Evolutionary conservation across 1,140 invertebrate genomes (phyloP).

Genomic region (Leptonema lineaticorne): DNA sequence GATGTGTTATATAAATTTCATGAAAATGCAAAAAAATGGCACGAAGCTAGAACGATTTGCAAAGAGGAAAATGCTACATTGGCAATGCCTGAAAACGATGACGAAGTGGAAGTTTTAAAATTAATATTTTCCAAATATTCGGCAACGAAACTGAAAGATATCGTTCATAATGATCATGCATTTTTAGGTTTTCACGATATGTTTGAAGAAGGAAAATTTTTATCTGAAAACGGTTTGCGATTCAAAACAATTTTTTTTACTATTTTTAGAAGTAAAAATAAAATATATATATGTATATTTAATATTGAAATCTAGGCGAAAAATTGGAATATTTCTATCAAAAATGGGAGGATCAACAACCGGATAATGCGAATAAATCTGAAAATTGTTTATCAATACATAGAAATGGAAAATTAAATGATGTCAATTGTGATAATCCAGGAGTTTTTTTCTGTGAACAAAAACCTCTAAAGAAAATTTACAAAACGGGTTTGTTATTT

Average conservation of each 20-base stretch:
- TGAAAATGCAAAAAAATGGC: not conserved
- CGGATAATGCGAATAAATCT: constrained; percentile 38
- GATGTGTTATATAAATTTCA: constrained; percentile 12
- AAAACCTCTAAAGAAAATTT: not conserved
- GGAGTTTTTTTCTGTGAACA: constrained; percentile 10
- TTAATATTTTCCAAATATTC: not conserved
- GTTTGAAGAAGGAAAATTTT: constrained; percentile 4
- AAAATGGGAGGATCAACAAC: constrained; percentile 45
- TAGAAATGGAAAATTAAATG: constrained; percentile 11
- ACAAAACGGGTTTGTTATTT: not conserved
- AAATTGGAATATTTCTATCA: constrained; percentile 4
- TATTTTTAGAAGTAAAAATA: too few species aligned
- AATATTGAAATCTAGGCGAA: too few species aligned
- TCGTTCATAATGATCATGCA: not conserved
- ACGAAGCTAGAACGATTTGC: not conserved
- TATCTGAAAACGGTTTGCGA: constrained; percentile 4
- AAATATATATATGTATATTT: too few species aligned
- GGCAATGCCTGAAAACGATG: not conserved
- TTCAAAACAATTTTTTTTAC: too few species aligned
- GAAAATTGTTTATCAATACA: constrained; percentile 27
- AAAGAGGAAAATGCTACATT: not conserved
- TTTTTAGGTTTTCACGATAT: constrained; percentile 6
- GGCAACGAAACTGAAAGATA: not conserved
- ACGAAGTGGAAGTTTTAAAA: not conserved
- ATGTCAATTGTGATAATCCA: not conserved